These are phyloP conservation scores for Glaucomys volans DNA, from an alignment of 2,113 vertebrate genomes.

Conservation along the genomic window DNA sequence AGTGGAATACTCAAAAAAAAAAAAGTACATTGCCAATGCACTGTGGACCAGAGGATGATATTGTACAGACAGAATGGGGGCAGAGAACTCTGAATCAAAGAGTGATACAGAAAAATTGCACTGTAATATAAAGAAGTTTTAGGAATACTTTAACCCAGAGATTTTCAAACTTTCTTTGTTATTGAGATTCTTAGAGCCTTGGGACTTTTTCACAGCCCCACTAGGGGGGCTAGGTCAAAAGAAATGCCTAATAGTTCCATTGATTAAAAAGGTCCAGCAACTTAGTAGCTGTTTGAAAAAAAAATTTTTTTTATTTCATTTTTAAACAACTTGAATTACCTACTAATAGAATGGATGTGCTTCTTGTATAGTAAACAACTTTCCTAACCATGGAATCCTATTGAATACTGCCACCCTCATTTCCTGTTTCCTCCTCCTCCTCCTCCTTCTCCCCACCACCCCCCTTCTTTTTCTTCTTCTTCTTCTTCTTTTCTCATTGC, in stretches of 20 bases:
- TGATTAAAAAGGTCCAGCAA: slow-evolving; percentile 27
- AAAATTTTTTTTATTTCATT: background rate
- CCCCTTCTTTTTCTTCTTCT: no score
- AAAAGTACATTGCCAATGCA: background rate
- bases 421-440: background rate
- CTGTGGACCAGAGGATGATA: background rate
- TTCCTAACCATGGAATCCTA: background rate
- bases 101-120: background rate
- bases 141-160: background rate
- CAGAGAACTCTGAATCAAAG: background rate
- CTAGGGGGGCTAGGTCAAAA: background rate
- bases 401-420: background rate
- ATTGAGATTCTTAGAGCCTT: background rate
- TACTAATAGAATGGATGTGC: background rate
- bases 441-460: no score
- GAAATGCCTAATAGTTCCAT: background rate
- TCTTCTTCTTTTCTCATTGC: background rate
- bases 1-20: background rate
- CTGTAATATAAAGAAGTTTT: background rate
- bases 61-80: background rate
- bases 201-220: background rate
- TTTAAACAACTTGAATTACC: background rate
- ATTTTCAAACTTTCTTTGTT: background rate
- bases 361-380: background rate
- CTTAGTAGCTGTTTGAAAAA: slow-evolving; percentile 9